A percentile compares a stretch with the other conserved stretches of the same genome.
Conservation (phyloP, 2,113 vertebrate genomes). For the Neolamprologus sp. region DNA sequence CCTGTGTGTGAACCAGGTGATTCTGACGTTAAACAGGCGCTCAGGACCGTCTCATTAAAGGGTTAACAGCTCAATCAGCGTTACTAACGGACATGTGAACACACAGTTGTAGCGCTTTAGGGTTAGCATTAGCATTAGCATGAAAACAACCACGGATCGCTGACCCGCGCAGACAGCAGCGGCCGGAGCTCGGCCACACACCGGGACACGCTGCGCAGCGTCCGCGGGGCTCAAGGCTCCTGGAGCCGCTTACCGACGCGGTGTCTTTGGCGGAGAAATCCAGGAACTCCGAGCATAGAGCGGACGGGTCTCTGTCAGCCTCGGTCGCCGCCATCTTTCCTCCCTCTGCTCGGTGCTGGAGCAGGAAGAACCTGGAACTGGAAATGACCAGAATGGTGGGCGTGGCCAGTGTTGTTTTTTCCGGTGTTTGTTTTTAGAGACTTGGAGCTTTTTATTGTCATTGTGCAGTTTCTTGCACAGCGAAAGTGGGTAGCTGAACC, state of each 20-base stretch:
- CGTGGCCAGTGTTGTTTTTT: neutral
- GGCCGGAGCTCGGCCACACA: neutral
- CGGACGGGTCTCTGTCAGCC: constrained; percentile 53
- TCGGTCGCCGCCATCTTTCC: constrained; percentile 72
- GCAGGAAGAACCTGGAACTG: constrained; percentile 27
- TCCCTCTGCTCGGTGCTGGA: neutral
- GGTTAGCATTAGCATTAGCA: neutral
- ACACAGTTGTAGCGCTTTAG: neutral
- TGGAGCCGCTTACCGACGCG: constrained; percentile 59
- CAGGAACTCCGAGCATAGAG: constrained; percentile 60
- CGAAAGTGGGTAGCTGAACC: neutral
- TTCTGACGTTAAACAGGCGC: neutral
- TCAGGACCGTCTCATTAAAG: neutral
- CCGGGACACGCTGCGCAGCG: neutral
- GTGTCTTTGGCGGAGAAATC: constrained; percentile 71
- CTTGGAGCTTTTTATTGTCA: neutral
- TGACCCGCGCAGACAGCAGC: neutral
- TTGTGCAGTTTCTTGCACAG: neutral
- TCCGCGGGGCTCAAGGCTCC: neutral
- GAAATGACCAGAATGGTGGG: neutral
- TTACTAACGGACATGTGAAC: neutral
- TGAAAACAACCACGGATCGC: constrained; percentile 30
- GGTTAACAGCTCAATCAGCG: neutral
- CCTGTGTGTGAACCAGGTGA: neutral
- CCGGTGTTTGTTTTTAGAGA: neutral